These are phyloP conservation scores for Nipponacmea schrenckii DNA, from an alignment of 2,888 invertebrate genomes.

Conservation along the genomic window DNA sequence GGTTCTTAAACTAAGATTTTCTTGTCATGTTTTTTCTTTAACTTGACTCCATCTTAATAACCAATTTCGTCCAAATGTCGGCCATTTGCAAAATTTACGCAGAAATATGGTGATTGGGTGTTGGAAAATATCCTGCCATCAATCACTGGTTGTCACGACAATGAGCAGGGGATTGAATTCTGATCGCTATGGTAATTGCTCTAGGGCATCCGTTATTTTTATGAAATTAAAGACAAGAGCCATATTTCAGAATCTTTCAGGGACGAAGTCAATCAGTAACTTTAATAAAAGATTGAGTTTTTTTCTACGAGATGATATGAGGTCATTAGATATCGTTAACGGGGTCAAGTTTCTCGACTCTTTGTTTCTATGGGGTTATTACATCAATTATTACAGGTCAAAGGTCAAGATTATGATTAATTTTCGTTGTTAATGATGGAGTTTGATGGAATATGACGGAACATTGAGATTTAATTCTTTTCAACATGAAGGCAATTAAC, in stretches of 20 bases:
- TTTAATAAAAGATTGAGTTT: constrained; percentile 6
- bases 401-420: neutral
- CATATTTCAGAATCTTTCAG: neutral
- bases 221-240: constrained; percentile 4
- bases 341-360: neutral
- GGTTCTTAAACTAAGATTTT: too few relatives aligned
- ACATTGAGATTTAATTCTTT: too few relatives aligned
- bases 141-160: constrained; percentile 1
- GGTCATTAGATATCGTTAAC: neutral
- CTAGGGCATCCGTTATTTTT: constrained; percentile 5
- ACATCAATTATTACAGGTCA: neutral
- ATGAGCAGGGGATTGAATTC: constrained; percentile 7
- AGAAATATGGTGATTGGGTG: neutral
- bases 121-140: neutral
- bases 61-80: neutral
- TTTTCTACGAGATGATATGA: neutral
- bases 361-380: neutral
- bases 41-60: neutral
- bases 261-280: neutral
- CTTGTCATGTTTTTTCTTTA: constrained; percentile 1
- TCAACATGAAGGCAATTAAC: too few relatives aligned
- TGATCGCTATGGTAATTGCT: constrained; percentile 7
- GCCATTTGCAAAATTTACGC: constrained; percentile 4
- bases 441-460: too few relatives aligned
- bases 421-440: neutral